Base-by-base conservation (phyloP, 2,888 invertebrate species). In the Ophioninae sp. region DNA sequence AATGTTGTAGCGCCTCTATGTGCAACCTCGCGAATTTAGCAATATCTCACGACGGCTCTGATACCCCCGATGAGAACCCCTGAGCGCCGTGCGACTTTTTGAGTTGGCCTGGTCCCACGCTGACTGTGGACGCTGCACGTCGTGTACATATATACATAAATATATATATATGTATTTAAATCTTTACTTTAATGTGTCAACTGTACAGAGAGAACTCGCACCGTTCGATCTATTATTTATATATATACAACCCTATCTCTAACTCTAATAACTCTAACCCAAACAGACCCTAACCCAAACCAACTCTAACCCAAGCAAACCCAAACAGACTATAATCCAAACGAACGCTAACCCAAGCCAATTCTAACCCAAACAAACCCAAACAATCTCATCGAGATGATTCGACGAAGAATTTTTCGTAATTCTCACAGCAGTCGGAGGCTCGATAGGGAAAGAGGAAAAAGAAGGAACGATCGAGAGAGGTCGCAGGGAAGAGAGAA, bases 61-160 rank as follows among this genome's bases (percentile, higher is more conserved):
- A 8, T 22, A 61, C 17, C 17, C 23, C 41, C 23, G 77, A 88
- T 91, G 92, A 91, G 91, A 91, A 89, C 90, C 91, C 85, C 91
- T 91, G 91, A 86, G 87, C 89, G 89, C 90, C 92, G 92, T 92
- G 92, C 91, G 92, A 92, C 92, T 92, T 92, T 92, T 92, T 92
- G 87, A 91, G 88, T 87, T 90, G 90, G 88, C 89, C 88, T 91
- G 91, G 91, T 92, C 92, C 90, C 92, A 92, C 92, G 92, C 91
- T 88, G 90, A 88, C 88, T 88, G 88, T 88, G 89, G 88, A 88
- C 69, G 69, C 88, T 88, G 86, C 87, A 87, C 87, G 87, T 87
- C 87, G 83, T 84, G 67, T 76, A 77, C 64, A 23, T 67, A 44
- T 69, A 73, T 23, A 61, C 22, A 59, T 30, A 61, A 23, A 30